Conservation (phyloP, 1,140 invertebrate genomes). For the Mamestra configurata region DNA sequence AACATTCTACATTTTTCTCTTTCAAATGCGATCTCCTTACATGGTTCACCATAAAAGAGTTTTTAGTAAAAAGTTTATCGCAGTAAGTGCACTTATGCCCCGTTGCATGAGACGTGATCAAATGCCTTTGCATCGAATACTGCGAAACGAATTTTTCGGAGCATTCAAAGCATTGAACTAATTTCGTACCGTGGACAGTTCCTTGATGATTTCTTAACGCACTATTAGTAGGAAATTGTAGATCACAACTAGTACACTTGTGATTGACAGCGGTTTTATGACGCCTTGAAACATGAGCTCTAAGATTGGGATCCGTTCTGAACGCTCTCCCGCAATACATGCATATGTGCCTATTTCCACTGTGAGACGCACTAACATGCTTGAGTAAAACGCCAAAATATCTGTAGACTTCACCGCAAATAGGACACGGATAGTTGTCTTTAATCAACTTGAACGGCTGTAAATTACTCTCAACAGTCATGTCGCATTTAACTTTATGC, state of each 20-base stretch:
- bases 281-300: slow-evolving; percentile 67
- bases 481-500: slow-evolving; percentile 69
- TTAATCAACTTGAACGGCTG: slow-evolving; percentile 72
- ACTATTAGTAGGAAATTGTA: slow-evolving; percentile 63
- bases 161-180: slow-evolving; percentile 67
- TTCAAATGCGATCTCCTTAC: slow-evolving; percentile 74
- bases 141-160: slow-evolving; percentile 70
- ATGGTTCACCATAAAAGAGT: slow-evolving; percentile 75
- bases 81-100: slow-evolving; percentile 75
- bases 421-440: slow-evolving; percentile 72
- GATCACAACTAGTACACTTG: slow-evolving; percentile 67
- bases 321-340: slow-evolving; percentile 74
- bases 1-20: slow-evolving; percentile 76
- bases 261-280: slow-evolving; percentile 60
- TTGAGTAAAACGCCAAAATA: slow-evolving; percentile 74
- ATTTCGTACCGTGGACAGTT: slow-evolving; percentile 67
- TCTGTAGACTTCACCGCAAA: slow-evolving; percentile 68
- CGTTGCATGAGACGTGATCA: slow-evolving; percentile 62
- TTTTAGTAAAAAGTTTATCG: slow-evolving; percentile 69
- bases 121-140: slow-evolving; percentile 69
- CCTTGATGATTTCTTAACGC: slow-evolving; percentile 61
- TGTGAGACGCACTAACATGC: slow-evolving; percentile 71
- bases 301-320: slow-evolving; percentile 68
- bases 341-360: slow-evolving; percentile 74
- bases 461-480: slow-evolving; percentile 62